Percentiles rank a stretch among this genome's conserved stretches.
phyloP scores from a whole-genome alignment of 2,888 invertebrate genomes.

The Aporophyla nigra region DNA sequence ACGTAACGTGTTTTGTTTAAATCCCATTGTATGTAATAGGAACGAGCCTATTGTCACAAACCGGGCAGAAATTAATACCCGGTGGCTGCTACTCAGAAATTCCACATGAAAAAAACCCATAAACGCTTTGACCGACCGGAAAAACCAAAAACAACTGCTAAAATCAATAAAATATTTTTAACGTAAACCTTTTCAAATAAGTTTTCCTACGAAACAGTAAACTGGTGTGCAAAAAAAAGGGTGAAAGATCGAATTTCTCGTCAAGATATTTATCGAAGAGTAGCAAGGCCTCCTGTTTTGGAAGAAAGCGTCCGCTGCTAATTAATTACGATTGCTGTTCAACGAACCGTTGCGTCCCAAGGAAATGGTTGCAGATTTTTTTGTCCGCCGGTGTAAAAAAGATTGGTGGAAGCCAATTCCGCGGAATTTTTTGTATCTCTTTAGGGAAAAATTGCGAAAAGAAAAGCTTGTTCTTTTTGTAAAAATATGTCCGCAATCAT shows the following conservation, averaged over 20 bases:
- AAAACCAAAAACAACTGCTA: background rate
- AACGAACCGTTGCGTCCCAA: constrained; percentile 75
- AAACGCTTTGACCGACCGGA: background rate
- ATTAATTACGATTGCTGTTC: constrained; percentile 80
- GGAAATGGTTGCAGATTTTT: constrained; percentile 71
- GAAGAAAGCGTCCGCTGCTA: constrained; percentile 66
- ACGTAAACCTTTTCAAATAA: background rate
- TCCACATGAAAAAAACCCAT: background rate
- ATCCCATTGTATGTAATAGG: background rate
- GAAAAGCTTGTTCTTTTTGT: constrained; percentile 27
- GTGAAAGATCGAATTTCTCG: constrained; percentile 40
- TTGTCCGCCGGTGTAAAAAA: constrained; percentile 51
- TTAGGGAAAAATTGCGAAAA: constrained; percentile 27
- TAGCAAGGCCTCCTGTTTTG: constrained; percentile 65
- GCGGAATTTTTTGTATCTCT: constrained; percentile 49
- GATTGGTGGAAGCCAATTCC: constrained; percentile 48
- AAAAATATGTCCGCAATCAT: constrained; percentile 40
- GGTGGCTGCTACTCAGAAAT: background rate
- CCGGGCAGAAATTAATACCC: background rate
- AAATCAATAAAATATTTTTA: background rate
- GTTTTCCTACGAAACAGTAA: constrained; percentile 8
- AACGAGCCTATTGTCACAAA: background rate
- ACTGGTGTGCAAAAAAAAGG: constrained; percentile 37
- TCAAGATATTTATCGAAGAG: constrained; percentile 69
- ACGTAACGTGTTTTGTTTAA: too few relatives aligned